Evolutionary conservation across 37 sponge, comb jelly and placozoan genomes (phyloP).

Genomic region (Chondrosia reniformis): DNA sequence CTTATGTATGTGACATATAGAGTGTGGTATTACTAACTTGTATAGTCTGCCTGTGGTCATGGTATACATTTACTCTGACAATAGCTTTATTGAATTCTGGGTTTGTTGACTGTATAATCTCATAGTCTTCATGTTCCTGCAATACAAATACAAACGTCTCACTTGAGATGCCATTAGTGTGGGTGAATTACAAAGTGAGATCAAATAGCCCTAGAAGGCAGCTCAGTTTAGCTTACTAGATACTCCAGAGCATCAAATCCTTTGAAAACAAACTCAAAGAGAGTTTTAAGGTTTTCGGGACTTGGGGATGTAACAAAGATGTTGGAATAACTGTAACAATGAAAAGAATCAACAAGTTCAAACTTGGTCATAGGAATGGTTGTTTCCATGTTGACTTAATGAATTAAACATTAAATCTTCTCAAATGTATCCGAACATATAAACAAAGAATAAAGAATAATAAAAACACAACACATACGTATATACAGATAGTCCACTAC

Average conservation of each 20-base stretch:
- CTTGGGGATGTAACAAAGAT: conserved; percentile 94
- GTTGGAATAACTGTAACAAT: conserved; percentile 72
- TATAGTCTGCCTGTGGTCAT: conserved; percentile 92
- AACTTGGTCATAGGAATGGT: no score
- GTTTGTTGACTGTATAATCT: conserved; percentile 88
- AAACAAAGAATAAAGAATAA: no score
- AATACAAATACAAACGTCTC: neutral
- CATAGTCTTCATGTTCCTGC: conserved; percentile 85
- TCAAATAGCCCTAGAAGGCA: no score
- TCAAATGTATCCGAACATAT: no score
- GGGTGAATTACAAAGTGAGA: neutral
- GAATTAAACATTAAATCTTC: no score
- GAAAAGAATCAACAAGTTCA: no score
- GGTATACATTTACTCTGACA: conserved; percentile 84
- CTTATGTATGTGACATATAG: neutral
- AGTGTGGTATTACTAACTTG: conserved; percentile 40
- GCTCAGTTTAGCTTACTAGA: no score
- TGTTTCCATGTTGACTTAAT: no score
- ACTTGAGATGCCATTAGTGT: neutral
- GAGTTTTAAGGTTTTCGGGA: conserved; percentile 92
- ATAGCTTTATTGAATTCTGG: conserved; percentile 89
- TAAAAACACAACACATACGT: no score
- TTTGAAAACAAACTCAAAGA: conserved; percentile 94
- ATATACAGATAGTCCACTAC: neutral
- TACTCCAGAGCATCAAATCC: conserved; percentile 89